Evolutionary conservation across 2,888 invertebrate species (phyloP), one percentile per base, ranked within the genome.

Genomic region (Drosophila mulleri): DNA sequence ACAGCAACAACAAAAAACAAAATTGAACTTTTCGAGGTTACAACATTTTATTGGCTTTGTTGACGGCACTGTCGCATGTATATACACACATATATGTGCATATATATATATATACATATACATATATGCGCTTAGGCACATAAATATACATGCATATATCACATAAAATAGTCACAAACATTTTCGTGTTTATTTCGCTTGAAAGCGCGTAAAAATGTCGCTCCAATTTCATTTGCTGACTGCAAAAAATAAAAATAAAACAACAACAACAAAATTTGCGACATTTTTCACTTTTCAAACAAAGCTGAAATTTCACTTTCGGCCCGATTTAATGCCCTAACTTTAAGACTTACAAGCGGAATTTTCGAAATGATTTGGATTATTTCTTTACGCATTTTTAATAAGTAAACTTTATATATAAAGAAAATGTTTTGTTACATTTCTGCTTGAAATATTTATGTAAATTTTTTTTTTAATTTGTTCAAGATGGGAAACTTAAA

Each of bases 151-250:
- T 26, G 3, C 26, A 78, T 68, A 78, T 73, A 73, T 67, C 64
- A 58, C 70, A 85, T 80, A 67, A 83, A 83, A 83, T 77, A 84
- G 80, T 78, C 72, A 60, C 82, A 77, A 75, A 80, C 76, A 86
- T 88, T 75, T 88, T 75, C 80, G 71, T 90, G 83, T 90, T 90
- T 88, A 90, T 89, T 90, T 88, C 89, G 90, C 87, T 86, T 86
- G 86, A 73, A 82, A 78, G 80, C 85, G 86, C 90, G 78, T 79
- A 82, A 88, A 85, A 90, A 86, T 86, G 76, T 77, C 73, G 80
- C 82, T 50, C 67, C 67, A 81, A 81, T 78, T 70, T 71, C 41
- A 39, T 18, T 18, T 74, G 60, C 62, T 70, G 56, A 69, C 42
- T 32, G 29, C 37, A 62, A 67, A 76, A n/a, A 39, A 39, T 26